Evolutionary conservation across 2,113 vertebrate genomes (phyloP), one percentile per base, ranked within the genome.

Genomic region (Mus pahari): DNA sequence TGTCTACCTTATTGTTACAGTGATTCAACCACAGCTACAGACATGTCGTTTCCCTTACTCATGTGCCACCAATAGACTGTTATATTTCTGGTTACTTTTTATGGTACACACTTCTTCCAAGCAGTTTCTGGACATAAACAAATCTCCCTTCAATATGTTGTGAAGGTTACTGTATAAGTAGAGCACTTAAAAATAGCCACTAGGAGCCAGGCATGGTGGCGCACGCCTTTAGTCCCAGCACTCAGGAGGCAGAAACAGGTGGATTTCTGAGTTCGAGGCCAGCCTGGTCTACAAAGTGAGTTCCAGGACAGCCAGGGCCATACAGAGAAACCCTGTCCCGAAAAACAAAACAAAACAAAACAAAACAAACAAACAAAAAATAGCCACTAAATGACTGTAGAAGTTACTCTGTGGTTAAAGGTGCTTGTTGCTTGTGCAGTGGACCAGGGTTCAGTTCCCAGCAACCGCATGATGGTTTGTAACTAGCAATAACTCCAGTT

Each of bases 71-170:
- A 12, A 58, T 42, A 73, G 7, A 79, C 26, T 7, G 5, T 28
- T 28, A 45, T 36, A 68, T 55, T 84, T 12, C 7, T 86, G 5
- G 5, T 74, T 55, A 48, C 81, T 66, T 77, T 6, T 8, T 58
- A 66, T 64, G 42, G 36, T 74, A 4, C 7, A 53, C 16, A 24
- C 58, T 82, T 45, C 6, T 82, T 58, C 39, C 36, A 82, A 53
- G 28, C 45, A 87, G 7, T 89, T 89, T 73, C 2, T 92, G 45
- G 36, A 88, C 93, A 89, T 95, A 70, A 50, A 78, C 84, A 45
- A 84, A 71, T 8, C 13, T 71, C 42, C 42, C 3, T 53, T 70
- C 4, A 22, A 13, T 39, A 55, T 55, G 20, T 64, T 28, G 2
- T 75, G 26, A 28, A 53, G 55, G 93, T 28, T 60, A 19, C 5